Base-by-base conservation (phyloP, 2,888 invertebrate species). In the Tenthredo notha region DNA sequence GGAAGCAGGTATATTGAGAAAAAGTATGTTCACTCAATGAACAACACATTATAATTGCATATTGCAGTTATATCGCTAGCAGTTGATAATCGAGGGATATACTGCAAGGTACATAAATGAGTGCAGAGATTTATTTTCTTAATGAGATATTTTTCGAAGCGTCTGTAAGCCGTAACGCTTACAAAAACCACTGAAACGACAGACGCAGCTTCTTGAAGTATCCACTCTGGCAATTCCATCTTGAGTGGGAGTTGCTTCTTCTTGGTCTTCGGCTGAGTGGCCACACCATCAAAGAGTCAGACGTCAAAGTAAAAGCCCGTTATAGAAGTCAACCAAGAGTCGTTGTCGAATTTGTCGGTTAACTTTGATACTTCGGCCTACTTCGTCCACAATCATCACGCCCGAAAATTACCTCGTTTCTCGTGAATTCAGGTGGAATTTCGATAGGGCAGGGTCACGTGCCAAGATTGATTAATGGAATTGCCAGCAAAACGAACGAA, bases 241-340 rank as follows among this genome's bases (percentile, higher is more conserved):
- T 61, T 61, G 61, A 80, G 80, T 37, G 18, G 33, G 15, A 61
- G 37, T 40, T 61, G 50, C 25, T 50, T 54, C 33, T 54, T 37
- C 58, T 50, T 80, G 80, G 80, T 58, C 61, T 80, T 37, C n/a
- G 61, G 80, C 40, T 61, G 80, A 80, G 80, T 80, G 61, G 77
- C 54, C 21, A 61, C 21, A 29, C 80, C 80, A 58, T 80, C 80
- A 61, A 80, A 80, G 37, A 61, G 80, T 80, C 58, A 40, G 21
- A 37, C 80, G 37, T 80, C 80, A 80, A 80, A 80, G 80, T 80
- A 21, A 58, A 58, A 40, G 80, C 25, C 58, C 37, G 61, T 58
- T 50, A 77, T 47, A 77, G 33, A 77, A 77, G 50, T 77, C 77
- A 29, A 77, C 77, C 15, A 54, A 77, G 25, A 77, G 77, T 54